Base-by-base conservation (phyloP, 2,888 invertebrate species). In the Sipunculus nudus region DNA sequence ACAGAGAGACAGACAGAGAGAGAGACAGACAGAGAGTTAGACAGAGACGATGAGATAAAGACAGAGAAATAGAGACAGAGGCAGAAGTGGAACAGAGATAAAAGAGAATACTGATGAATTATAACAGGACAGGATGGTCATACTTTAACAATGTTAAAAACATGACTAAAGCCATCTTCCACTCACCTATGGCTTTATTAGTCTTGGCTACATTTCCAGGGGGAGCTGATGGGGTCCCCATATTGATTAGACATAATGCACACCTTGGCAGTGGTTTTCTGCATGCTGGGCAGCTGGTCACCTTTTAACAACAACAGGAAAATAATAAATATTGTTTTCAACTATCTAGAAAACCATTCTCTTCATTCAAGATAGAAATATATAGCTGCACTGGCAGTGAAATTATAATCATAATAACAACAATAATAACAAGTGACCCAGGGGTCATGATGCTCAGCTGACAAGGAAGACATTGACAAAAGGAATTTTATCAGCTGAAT, bases 181-280 rank as follows among this genome's bases (percentile, higher is more conserved):
- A 39, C 47, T 10, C 8, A 47, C 25, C 6, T 13, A 29, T 26
- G 28, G 19, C 3, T 8, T 10, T 2, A 25, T 5, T 8, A 25
- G 10, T 26, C 6, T 13, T 50, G 19, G 23, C 23, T 39, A 10
- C 26, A 1, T 23, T 10, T 35, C 23, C 6, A 8, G 40, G 55
- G 23, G 74, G 68, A 0, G 76, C 78, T 13, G 79, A 76, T 2
- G 78, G 71, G 16, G 95, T 94, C 59, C 97, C 97, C 91, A 97
- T 92, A 84, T 96, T 92, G 85, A 93, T 89, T 57, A 93, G 86
- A 85, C 97, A 98, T 74, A 98, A 90, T 2, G 93, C 91, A 86
- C 97, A 98, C 53, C 96, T 89, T 0, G 97, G 96, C 75, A 96
- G 86, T 4, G 96, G 96, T 86, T 96, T 97, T 63, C 95, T 89